Evolutionary conservation across 2,888 invertebrate species (phyloP).

Genomic region (Koerneria pararmatus): DNA sequence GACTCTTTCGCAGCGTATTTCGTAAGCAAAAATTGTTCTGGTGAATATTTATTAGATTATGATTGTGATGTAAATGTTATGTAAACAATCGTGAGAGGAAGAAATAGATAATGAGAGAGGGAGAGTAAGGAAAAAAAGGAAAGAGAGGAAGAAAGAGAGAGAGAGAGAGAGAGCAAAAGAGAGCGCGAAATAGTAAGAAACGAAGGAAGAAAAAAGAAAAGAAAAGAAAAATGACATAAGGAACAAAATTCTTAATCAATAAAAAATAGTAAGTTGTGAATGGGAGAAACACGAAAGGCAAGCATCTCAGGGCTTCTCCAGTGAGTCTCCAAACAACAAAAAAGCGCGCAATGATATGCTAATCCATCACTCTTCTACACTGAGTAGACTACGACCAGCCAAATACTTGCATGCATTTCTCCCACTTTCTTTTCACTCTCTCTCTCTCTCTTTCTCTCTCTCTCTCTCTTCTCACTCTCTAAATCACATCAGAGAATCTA

Average conservation of each 20-base stretch:
- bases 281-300: too few relatives aligned
- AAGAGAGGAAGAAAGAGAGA: background rate
- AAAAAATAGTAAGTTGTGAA: too few relatives aligned
- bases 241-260: background rate
- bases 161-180: slow-evolving; percentile 2
- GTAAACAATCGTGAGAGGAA: too few relatives aligned
- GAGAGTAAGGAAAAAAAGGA: background rate
- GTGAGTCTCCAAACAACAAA: background rate
- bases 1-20: too few relatives aligned
- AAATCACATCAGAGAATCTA: background rate
- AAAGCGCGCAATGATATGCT: background rate
- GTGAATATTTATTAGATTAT: too few relatives aligned
- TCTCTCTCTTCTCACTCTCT: background rate
- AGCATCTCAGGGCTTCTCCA: too few relatives aligned
- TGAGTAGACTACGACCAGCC: too few relatives aligned
- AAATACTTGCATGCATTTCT: background rate
- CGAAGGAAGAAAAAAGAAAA: background rate
- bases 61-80: too few relatives aligned
- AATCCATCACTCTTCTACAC: background rate
- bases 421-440: slow-evolving; percentile 4
- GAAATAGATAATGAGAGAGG: background rate
- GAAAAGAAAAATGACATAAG: background rate
- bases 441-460: slow-evolving; percentile 3
- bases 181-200: background rate
- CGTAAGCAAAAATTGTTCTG: too few relatives aligned